Conservation (phyloP, 2,113 vertebrate species). For the Phyllopteryx taeniolatus region DNA sequence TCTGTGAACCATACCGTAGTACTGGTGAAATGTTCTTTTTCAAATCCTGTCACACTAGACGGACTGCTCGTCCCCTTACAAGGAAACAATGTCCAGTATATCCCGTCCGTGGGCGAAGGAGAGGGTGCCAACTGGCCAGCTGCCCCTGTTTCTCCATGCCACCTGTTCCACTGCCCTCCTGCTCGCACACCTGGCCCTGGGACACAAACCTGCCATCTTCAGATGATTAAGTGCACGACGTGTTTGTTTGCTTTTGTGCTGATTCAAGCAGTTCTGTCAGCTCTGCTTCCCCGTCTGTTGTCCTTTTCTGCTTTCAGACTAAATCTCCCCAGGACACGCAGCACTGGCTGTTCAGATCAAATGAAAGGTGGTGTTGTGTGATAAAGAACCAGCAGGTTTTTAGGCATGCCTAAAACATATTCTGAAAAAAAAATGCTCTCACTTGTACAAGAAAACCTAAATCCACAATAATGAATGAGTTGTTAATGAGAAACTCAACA, state of each 20-base stretch:
- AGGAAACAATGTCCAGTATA: constrained; percentile 48
- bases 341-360: constrained; percentile 16
- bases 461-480: not conserved
- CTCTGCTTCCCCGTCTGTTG: constrained; percentile 13
- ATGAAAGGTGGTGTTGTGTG: constrained; percentile 13
- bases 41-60: constrained; percentile 23
- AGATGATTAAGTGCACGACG: constrained; percentile 28
- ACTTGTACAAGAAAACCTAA: no score
- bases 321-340: constrained; percentile 25
- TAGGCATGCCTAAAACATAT: not conserved
- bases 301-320: constrained; percentile 30
- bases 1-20: not conserved
- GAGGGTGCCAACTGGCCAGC: constrained; percentile 50
- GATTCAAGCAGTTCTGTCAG: constrained; percentile 28
- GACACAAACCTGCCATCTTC: constrained; percentile 45
- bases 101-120: constrained; percentile 16
- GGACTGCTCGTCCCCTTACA: constrained; percentile 22
- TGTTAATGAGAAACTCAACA: not conserved
- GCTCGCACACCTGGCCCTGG: constrained; percentile 40
- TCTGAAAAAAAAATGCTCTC: not conserved
- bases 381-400: not conserved
- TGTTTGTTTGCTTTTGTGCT: constrained; percentile 19
- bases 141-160: constrained; percentile 32
- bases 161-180: constrained; percentile 59
- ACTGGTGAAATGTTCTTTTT: constrained; percentile 16